These are phyloP conservation scores for Trichosurus vulpecula DNA, from an alignment of 2,797 vertebrate species.

Conservation along the genomic window DNA sequence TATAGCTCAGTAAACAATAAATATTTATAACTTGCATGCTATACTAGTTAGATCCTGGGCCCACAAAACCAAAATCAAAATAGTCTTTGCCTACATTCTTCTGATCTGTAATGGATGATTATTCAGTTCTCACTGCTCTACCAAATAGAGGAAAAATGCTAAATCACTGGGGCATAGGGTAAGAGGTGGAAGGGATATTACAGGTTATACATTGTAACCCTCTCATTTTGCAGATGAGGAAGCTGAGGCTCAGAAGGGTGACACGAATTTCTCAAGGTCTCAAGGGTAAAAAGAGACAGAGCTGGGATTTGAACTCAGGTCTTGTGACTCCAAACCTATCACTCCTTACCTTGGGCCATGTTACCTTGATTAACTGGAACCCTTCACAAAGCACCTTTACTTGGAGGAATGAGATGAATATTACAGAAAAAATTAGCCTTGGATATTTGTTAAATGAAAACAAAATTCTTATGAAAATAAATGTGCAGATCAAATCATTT, in stretches of 20 bases:
- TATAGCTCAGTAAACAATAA: background rate
- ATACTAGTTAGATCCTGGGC: background rate
- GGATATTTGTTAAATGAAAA: constrained; percentile 15
- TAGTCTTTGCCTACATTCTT: background rate
- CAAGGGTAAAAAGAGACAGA: background rate
- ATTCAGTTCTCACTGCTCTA: background rate
- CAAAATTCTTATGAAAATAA: constrained; percentile 49
- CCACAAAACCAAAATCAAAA: background rate
- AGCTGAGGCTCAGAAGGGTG: background rate
- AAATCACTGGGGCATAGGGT: background rate
- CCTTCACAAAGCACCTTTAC: background rate
- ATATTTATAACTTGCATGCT: background rate
- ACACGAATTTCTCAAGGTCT: background rate
- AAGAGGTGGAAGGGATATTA: too few relatives aligned
- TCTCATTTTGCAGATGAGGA: background rate
- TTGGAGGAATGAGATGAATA: constrained; percentile 4
- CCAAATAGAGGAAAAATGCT: background rate
- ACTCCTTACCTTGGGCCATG: background rate
- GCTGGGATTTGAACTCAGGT: background rate
- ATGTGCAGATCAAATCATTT: constrained; percentile 11
- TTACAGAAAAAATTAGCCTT: background rate
- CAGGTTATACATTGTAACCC: too few relatives aligned
- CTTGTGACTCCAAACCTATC: background rate
- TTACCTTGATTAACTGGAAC: background rate
- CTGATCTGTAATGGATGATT: background rate